Conservation (phyloP, 2,888 invertebrate species). For the Neoaliturus tenellus region DNA sequence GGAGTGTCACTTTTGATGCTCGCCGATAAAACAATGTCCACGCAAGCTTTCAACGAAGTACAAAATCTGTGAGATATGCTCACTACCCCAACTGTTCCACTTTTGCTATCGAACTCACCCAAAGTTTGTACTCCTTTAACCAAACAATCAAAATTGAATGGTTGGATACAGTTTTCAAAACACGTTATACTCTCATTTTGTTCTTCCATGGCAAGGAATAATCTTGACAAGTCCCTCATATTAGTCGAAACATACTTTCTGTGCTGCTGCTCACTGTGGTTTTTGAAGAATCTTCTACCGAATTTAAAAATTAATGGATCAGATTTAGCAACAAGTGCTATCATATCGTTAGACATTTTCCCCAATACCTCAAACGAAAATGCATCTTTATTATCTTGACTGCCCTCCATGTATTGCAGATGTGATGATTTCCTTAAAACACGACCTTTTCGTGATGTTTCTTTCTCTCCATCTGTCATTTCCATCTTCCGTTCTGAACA, state of each 20-base stretch:
- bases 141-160: constrained; percentile 8
- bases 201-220: background rate
- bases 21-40: background rate
- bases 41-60: too few species aligned
- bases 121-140: background rate
- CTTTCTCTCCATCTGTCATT: too few species aligned
- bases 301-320: constrained; percentile 9
- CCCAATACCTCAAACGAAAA: too few species aligned
- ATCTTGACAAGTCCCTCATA: constrained; percentile 1
- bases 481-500: too few species aligned
- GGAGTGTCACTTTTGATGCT: background rate
- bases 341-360: too few species aligned
- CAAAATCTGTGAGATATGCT: background rate
- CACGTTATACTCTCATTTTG: background rate
- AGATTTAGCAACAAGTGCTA: too few species aligned
- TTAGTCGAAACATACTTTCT: background rate
- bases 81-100: background rate
- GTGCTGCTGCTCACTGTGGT: constrained; percentile 29
- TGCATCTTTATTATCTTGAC: too few species aligned
- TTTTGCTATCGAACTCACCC: background rate
- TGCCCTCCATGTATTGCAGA: too few species aligned
- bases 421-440: too few species aligned
- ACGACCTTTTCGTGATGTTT: too few species aligned
- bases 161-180: constrained; percentile 25
- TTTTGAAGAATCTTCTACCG: constrained; percentile 26